Evolutionary conservation across 2,888 invertebrate species (phyloP), one percentile per base, ranked within the genome.

Genomic region (Flabesymbios commensalis): DNA sequence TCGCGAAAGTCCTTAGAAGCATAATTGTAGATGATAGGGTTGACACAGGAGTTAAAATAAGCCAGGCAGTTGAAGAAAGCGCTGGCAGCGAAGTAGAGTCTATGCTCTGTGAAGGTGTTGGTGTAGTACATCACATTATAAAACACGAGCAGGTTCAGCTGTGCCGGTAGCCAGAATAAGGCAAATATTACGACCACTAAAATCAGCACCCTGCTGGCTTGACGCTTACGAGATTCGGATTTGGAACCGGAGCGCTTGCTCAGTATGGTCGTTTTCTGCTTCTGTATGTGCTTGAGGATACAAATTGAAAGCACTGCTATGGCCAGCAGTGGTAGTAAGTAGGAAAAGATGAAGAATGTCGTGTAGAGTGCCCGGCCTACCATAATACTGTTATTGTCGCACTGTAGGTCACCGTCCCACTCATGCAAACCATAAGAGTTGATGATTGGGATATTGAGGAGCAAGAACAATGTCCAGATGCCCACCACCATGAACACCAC

Each of bases 401-500:
- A 70, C 14, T n/a, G 7, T 17, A 43, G 17, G 7, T 10, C 29
- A 7, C 22, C 41, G 2, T 54, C 59, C 4, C 28, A 14, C 24
- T 43, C 17, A 19, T 10, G 19, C 10, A 60, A 36, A 43, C 57
- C 57, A 51, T 61, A 58, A 1, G 54, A 43, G 24, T 17, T 24
- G 32, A 61, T 24, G 57, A 61, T 58, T 17, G 61, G 61, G 3
- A 51, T 31, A 51, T 61, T 61, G 31, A 57, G 24, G 22, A 32
- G 32, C 26, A 59, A 39, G 49, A 58, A 33, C n/a, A 49, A 48
- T 22, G 51, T 10, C 61, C 61, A 61, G 36, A 61, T 61, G 26
- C 42, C 42, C 17, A 19, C 4, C 26, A 61, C 51, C 45, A 51
- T 48, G 10, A 47, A 80, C 65, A 89, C 86, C 24, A 92, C 91